phyloP scores from a whole-genome alignment of 2,888 invertebrate species.

The Protodeltote pygarga region DNA sequence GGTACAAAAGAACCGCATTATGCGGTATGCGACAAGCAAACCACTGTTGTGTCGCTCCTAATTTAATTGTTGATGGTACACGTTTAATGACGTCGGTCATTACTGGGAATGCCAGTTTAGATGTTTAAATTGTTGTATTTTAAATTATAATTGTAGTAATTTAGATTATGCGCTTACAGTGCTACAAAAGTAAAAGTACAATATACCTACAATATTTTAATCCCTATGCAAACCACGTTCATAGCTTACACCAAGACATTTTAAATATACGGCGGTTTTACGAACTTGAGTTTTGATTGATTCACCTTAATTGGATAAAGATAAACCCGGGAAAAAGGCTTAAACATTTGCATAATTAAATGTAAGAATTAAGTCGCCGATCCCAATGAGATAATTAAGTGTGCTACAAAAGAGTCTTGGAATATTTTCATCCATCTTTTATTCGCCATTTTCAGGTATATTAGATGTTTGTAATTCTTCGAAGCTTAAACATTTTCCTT shows the following conservation, averaged over 20 bases:
- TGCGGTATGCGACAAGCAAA: slow-evolving; percentile 32
- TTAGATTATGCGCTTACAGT: too few relatives aligned
- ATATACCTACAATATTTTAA: too few relatives aligned
- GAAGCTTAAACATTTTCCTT: slow-evolving; percentile 62
- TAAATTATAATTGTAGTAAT: too few relatives aligned
- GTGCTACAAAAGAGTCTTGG: slow-evolving; percentile 62
- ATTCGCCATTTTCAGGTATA: slow-evolving; percentile 53
- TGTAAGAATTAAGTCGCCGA: slow-evolving; percentile 70
- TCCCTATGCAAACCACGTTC: too few relatives aligned
- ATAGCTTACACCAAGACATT: too few relatives aligned
- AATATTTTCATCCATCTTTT: slow-evolving; percentile 60
- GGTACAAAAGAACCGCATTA: slow-evolving; percentile 52
- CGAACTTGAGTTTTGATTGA: slow-evolving; percentile 46
- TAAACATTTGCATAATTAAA: slow-evolving; percentile 77
- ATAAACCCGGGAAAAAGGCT: slow-evolving; percentile 61
- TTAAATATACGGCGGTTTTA: not conserved
- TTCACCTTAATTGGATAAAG: slow-evolving; percentile 61
- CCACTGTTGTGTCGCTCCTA: slow-evolving; percentile 31
- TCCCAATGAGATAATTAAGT: slow-evolving; percentile 70
- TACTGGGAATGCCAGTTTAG: slow-evolving; percentile 27
- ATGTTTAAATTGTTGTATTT: slow-evolving; percentile 8
- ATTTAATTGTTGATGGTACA: slow-evolving; percentile 47
- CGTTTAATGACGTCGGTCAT: slow-evolving; percentile 40
- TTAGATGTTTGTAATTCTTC: slow-evolving; percentile 63
- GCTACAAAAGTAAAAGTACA: too few relatives aligned